Evolutionary conservation across 2,888 invertebrate genomes (phyloP).

Genomic region (Ophion slaviceki): DNA sequence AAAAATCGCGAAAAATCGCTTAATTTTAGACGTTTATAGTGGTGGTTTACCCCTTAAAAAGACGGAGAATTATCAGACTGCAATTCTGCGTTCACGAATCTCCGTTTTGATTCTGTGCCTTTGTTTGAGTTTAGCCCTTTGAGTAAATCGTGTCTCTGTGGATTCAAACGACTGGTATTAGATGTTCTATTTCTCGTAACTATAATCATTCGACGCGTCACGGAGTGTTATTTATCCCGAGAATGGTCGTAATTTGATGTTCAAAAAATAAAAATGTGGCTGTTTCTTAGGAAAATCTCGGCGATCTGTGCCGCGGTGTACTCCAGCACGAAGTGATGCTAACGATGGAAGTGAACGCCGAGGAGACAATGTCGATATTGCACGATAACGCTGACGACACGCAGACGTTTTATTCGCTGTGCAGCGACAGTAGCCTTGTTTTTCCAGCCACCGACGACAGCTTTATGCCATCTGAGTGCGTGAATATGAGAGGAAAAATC

Average conservation of each 20-base stretch:
- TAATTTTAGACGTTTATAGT: too few species aligned
- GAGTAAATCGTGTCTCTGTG: too few species aligned
- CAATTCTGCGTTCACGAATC: too few species aligned
- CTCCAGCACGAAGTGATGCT: slow-evolving; percentile 79
- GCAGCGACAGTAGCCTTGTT: slow-evolving; percentile 76
- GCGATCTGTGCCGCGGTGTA: slow-evolving; percentile 79
- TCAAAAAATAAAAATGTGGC: not conserved
- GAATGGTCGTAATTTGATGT: not conserved
- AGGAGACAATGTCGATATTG: slow-evolving; percentile 79
- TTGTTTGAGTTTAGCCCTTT: too few species aligned
- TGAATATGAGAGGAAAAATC: slow-evolving; percentile 9
- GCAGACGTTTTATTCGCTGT: slow-evolving; percentile 80
- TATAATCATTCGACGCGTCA: too few species aligned
- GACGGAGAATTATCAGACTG: too few species aligned
- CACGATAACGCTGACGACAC: slow-evolving; percentile 80
- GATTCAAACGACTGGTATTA: too few species aligned
- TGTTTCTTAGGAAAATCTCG: slow-evolving; percentile 76
- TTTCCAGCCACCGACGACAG: slow-evolving; percentile 77
- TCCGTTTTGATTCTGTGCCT: too few species aligned
- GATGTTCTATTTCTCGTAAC: too few species aligned
- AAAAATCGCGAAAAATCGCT: too few species aligned
- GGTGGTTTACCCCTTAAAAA: too few species aligned
- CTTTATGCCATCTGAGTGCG: slow-evolving; percentile 76
- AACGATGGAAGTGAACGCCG: slow-evolving; percentile 78
- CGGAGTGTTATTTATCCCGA: not conserved